A percentile compares a stretch with the other conserved stretches of the same genome.
Conservation (phyloP, 2,797 vertebrate species). For the Pipistrellus kuhlii region DNA sequence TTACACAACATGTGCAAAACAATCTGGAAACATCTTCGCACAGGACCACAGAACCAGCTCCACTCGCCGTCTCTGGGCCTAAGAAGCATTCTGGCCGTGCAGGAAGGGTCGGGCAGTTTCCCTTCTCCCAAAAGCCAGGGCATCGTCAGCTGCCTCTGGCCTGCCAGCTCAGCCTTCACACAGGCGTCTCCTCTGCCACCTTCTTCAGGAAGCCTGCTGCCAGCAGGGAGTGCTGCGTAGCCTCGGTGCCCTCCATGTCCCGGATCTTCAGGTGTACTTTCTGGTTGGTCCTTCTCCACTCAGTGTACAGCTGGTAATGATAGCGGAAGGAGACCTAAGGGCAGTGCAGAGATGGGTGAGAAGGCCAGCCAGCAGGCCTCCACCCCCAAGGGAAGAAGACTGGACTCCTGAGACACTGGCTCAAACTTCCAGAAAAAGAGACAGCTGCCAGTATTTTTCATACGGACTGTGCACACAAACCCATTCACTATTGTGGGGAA, state of each 20-base stretch:
- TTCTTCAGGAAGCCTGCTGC: constrained; percentile 93
- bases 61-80: constrained; percentile 34
- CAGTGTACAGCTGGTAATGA: constrained; percentile 97
- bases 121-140: constrained; percentile 1
- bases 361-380: background rate
- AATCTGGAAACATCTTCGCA: constrained; percentile 76
- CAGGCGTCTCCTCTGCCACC: constrained; percentile 92
- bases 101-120: constrained; percentile 53
- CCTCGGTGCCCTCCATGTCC: constrained; percentile 88
- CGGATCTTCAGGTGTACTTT: constrained; percentile 94
- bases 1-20: constrained; percentile 87
- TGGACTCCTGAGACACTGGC: background rate
- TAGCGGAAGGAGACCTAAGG: constrained; percentile 96
- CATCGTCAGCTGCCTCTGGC: constrained; percentile 65
- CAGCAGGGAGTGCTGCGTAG: constrained; percentile 92
- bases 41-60: constrained; percentile 64
- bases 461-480: background rate
- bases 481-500: background rate
- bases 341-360: background rate
- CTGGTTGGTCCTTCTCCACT: constrained; percentile 98
- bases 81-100: constrained; percentile 76
- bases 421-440: background rate
- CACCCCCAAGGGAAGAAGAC: background rate
- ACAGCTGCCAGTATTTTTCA: background rate
- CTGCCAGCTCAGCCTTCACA: constrained; percentile 88